Conservation (phyloP, 2,797 vertebrate species). For the Coccyzus lansbergi region DNA sequence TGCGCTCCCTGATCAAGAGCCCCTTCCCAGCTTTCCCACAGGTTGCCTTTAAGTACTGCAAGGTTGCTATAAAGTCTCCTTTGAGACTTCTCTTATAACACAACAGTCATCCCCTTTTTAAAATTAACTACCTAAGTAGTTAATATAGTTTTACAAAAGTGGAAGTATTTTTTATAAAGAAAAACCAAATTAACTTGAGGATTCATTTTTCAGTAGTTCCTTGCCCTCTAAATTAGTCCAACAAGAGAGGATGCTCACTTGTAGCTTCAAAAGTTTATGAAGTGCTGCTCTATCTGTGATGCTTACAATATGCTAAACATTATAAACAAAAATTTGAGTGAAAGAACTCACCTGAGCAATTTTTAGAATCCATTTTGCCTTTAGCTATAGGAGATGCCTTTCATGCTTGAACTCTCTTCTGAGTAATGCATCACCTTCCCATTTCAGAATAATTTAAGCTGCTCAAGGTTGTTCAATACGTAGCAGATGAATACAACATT, state of each 20-base stretch:
- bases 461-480: background rate
- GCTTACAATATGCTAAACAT: background rate
- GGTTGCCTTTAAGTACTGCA: too few species aligned
- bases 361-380: background rate
- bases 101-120: background rate
- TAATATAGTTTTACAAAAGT: background rate
- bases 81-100: too few species aligned
- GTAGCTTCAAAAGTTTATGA: background rate
- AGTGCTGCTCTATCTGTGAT: background rate
- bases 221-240: background rate
- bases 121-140: background rate
- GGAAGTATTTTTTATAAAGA: background rate
- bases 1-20: too few species aligned
- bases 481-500: background rate
- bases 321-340: background rate
- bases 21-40: too few species aligned
- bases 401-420: background rate
- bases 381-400: background rate
- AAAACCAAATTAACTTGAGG: background rate
- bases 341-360: background rate
- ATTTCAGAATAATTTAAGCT: background rate
- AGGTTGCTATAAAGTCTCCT: too few species aligned
- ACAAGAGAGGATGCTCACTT: background rate
- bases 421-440: background rate
- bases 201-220: background rate